Evolutionary conservation across 2,888 invertebrate genomes (phyloP), one percentile per base, ranked within the genome.

Genomic region (Anthophora plumipes): DNA sequence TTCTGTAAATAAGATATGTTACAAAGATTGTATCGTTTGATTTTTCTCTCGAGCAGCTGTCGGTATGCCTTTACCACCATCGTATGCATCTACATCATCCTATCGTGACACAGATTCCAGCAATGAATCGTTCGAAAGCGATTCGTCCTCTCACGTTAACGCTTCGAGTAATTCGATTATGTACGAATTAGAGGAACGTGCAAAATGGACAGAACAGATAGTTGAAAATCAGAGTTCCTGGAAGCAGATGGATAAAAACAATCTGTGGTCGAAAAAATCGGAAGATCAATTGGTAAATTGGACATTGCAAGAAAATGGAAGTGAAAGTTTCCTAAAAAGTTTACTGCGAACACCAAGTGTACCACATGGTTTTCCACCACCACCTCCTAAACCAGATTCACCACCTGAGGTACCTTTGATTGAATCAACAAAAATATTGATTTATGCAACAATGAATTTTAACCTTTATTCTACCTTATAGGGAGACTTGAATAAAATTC

Each of bases 301-400:
- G 93, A 82, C 91, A 0, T 41, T 79, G 2, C 55, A 88, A 41
- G 90, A 92, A 20, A 89, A 66, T 4, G 89, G 85, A 20, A 83
- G 87, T 5, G 90, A 91, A 8, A 85, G 64, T 22, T 90, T 92
- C 22, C 77, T 92, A n/a, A 91, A 90, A 41, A 91, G 85, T 76
- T 81, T 92, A n/a, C 87, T 89, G 31, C 87, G 85, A 8, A 86
- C 90, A 8, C 88, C 91, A 3, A 83, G 85, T 31, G 39, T 87
- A 46, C 71, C 77, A 17, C 84, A 85, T 46, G 77, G 82, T 60
- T 84, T 88, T 55, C 86, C 88, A 41, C 89, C 89, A 20, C 89
- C 93, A 0, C 94, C 94, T 17, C 94, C 94, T 1, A 94, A 94
- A 85, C 94, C 94, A 3, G 94, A 94, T 87, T 94, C 94, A n/a